A percentile compares a stretch with the other conserved stretches of the same genome.
Conservation (phyloP, 1,140 invertebrate genomes). For the Drosophila tropicalis region DNA sequence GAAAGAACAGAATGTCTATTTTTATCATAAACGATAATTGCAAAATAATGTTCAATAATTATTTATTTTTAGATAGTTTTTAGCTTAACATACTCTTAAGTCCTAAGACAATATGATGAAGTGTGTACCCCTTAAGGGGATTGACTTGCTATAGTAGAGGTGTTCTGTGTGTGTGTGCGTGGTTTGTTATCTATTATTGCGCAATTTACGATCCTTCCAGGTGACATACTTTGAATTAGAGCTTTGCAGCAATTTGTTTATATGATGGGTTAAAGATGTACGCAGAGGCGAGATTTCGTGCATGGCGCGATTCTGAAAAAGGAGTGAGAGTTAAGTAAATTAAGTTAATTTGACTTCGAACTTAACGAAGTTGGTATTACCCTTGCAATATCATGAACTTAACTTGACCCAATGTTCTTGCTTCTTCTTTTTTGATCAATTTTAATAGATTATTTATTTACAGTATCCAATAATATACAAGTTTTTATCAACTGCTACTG, state of each 20-base stretch:
- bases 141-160: slow-evolving; percentile 32
- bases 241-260: slow-evolving; percentile 92
- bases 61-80: slow-evolving; percentile 7
- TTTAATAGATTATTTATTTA: too few relatives aligned
- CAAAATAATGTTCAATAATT: slow-evolving; percentile 3
- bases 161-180: slow-evolving; percentile 34
- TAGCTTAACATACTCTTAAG: slow-evolving; percentile 19
- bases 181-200: slow-evolving; percentile 69
- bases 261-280: slow-evolving; percentile 92
- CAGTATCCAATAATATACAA: too few relatives aligned
- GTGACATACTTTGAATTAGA: slow-evolving; percentile 92
- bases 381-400: too few relatives aligned
- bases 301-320: slow-evolving; percentile 88
- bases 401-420: too few relatives aligned
- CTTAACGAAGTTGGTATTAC: too few relatives aligned
- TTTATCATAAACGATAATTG: not conserved
- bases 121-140: slow-evolving; percentile 46
- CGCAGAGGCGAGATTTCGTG: slow-evolving; percentile 91
- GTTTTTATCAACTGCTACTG: too few relatives aligned
- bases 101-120: slow-evolving; percentile 44
- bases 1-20: not conserved
- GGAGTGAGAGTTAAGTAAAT: not conserved
- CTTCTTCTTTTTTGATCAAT: too few relatives aligned
- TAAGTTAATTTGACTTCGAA: not conserved
- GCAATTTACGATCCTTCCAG: slow-evolving; percentile 91